Base-by-base conservation (phyloP, 2,113 vertebrate species). In the Sarotherodon lohbergeri region DNA sequence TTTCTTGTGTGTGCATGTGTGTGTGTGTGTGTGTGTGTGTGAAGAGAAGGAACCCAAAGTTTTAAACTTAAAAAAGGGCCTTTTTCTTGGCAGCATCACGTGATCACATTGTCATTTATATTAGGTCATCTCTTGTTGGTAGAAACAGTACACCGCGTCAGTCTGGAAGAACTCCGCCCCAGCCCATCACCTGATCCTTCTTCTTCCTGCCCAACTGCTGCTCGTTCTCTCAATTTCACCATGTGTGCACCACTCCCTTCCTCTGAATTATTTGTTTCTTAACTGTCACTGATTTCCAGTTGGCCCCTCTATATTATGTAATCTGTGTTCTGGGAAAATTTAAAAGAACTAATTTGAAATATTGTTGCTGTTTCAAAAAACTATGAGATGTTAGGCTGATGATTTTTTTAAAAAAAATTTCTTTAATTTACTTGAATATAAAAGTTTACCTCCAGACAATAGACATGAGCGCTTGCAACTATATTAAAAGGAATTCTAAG, bases 371-470 rank as follows among this genome's bases (percentile, higher is more conserved):
- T 48, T 48, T 48, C 14, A 0, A 29, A 73, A 73, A 48, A 27
- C 41, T 46, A 46, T 3, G 5, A 80, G n/a, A 56, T 6, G 5
- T 14, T 46, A 24, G 59, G 13, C 57, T 82, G 57, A 2, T 22
- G 29, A 16, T 48, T 52, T 16, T 0, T 6, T 54, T 1, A 0
- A 19, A 19, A n/a, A 0, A 19, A 36, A n/a, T 11, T 43, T 73
- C 13, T 73, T 46, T 7, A n/a, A 66, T 66, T 66, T 66, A 11
- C 29, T 50, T 11, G 12, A 80, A 73, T 13, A 52, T 50, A 50
- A 52, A 54, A 3, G 36, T 24, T 10, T 34, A 66, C 12, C 39
- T 57, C 46, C 73, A 78, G 73, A n/a, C 6, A n/a, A 78, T 4
- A 71, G 9, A 27, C 4, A 1, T 1, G 3, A 57, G 3, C 14